phyloP scores from a whole-genome alignment of 2,113 vertebrate genomes.

The Ciconia stormi region DNA sequence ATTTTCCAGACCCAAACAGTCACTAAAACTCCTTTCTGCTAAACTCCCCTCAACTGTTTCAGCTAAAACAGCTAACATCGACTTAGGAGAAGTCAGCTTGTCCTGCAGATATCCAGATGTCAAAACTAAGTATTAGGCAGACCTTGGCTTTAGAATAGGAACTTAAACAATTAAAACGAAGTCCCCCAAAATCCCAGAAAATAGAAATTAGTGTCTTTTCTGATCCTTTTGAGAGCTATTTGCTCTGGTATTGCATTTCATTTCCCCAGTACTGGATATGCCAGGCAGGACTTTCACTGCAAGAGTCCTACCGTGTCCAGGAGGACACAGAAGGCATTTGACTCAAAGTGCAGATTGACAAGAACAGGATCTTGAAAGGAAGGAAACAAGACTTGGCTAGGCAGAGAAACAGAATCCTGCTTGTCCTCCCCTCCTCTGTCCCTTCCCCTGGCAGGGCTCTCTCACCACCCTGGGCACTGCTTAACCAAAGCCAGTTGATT shows the following conservation, averaged over 20 bases:
- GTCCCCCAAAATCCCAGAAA: background rate
- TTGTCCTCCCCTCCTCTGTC: background rate
- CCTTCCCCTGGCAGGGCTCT: background rate
- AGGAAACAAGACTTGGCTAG: constrained; percentile 29
- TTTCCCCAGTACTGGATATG: background rate
- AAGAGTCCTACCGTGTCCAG: background rate
- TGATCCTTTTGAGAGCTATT: background rate
- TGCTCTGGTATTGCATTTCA: background rate
- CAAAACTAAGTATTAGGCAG: background rate
- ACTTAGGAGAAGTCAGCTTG: background rate
- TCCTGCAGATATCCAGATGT: background rate
- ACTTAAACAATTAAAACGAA: background rate
- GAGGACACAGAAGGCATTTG: background rate
- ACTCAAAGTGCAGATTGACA: constrained; percentile 19
- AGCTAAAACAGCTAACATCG: background rate
- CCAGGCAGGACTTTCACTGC: background rate
- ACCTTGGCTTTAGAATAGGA: background rate
- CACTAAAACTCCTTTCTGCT: background rate
- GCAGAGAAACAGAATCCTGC: constrained; percentile 18
- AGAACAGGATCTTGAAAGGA: constrained; percentile 46
- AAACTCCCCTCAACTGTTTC: background rate
- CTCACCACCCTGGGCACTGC: background rate
- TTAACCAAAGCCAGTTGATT: background rate
- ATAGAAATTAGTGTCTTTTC: background rate
- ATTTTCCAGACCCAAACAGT: background rate